A percentile compares a stretch with the other conserved stretches of the same genome.
Evolutionary conservation across 2,113 vertebrate species (phyloP).

Genomic region (Phyllostomus discolor): DNA sequence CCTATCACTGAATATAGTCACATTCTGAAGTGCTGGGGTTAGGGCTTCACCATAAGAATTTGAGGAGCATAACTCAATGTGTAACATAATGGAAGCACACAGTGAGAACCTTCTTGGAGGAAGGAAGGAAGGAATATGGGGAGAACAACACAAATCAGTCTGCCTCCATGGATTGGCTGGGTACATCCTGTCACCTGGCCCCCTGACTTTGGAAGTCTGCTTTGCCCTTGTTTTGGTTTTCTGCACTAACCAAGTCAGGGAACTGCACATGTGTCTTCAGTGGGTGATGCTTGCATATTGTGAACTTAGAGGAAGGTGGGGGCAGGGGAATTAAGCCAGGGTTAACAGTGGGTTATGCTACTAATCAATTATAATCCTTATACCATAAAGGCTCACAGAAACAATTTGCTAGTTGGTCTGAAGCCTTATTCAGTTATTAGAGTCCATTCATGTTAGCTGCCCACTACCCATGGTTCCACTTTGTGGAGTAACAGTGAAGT

Average conservation of each 20-base stretch:
- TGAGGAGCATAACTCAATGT: not conserved
- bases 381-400: not conserved
- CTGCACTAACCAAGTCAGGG: not conserved
- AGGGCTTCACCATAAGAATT: not conserved
- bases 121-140: not conserved
- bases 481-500: too few species aligned
- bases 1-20: not conserved
- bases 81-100: not conserved
- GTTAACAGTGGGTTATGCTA: not conserved
- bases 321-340: too few species aligned
- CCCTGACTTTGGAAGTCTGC: not conserved
- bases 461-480: rapidly evolving
- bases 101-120: not conserved
- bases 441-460: not conserved
- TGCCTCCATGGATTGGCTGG: too few species aligned
- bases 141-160: rapidly evolving
- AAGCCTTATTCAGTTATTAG: not conserved
- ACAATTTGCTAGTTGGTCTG: not conserved
- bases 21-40: not conserved
- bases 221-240: not conserved
- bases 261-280: too few species aligned
- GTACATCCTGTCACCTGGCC: rapidly evolving
- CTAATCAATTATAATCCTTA: not conserved
- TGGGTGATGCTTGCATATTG: rapidly evolving
- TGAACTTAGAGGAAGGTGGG: not conserved